Evolutionary conservation across 1,140 invertebrate species (phyloP).

Genomic region (Drosophila persimilis): DNA sequence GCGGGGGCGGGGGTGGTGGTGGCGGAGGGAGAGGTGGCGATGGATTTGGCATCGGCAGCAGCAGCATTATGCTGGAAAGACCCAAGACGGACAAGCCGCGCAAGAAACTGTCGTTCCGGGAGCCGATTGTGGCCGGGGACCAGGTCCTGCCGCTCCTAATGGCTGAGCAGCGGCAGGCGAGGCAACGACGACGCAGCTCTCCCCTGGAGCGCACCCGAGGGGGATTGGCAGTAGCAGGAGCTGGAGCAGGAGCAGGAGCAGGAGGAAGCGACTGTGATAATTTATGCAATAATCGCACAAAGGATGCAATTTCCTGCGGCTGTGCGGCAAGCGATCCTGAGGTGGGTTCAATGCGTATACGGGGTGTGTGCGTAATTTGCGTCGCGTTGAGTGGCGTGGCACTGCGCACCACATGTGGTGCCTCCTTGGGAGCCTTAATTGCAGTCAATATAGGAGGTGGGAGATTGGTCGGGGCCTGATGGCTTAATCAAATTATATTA

Average conservation of each 20-base stretch:
- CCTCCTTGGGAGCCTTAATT: slow-evolving; percentile 50
- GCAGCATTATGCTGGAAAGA: slow-evolving; percentile 62
- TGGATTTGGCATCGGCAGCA: slow-evolving; percentile 22
- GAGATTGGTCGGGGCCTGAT: slow-evolving; percentile 6
- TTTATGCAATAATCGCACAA: slow-evolving; percentile 72
- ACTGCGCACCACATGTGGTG: no score
- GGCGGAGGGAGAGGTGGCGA: neutral
- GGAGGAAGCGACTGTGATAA: slow-evolving; percentile 60
- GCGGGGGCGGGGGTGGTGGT: slow-evolving; percentile 51
- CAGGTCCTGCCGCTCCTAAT: slow-evolving; percentile 55
- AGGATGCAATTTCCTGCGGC: slow-evolving; percentile 65
- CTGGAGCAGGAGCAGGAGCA: no score
- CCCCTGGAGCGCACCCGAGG: slow-evolving; percentile 56
- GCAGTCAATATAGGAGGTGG: slow-evolving; percentile 13
- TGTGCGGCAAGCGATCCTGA: slow-evolving; percentile 64
- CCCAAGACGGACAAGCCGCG: slow-evolving; percentile 86
- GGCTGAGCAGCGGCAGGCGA: slow-evolving; percentile 49
- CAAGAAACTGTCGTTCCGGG: slow-evolving; percentile 93
- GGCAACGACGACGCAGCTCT: slow-evolving; percentile 69
- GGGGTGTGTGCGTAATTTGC: slow-evolving; percentile 61
- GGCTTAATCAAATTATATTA: slow-evolving; percentile 30
- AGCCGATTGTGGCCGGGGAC: slow-evolving; percentile 85
- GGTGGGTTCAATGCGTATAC: slow-evolving; percentile 50
- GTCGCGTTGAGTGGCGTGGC: slow-evolving; percentile 2
- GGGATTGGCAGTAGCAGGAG: neutral